Percentiles rank a stretch among this genome's conserved stretches.
Evolutionary conservation across 2,888 invertebrate genomes (phyloP).

Genomic region (Arge pagana): DNA sequence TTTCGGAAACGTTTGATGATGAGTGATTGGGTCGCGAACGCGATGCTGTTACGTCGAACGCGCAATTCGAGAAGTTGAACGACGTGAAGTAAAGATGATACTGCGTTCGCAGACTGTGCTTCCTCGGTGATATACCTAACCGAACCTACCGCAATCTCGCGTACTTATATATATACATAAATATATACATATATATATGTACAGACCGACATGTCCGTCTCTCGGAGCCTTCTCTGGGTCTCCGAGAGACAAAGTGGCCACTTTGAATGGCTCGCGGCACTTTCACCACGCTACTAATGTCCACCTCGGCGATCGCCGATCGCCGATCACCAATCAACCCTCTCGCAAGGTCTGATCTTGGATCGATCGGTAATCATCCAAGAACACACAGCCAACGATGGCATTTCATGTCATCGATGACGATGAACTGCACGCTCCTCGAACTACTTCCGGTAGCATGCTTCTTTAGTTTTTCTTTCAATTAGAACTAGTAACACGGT

Average conservation of each 20-base stretch:
- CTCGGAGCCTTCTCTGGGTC: constrained; percentile 6
- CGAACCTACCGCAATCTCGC: background rate
- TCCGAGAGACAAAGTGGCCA: constrained; percentile 43
- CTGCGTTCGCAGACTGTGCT: constrained; percentile 44
- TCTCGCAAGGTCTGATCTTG: background rate
- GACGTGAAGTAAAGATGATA: constrained; percentile 48
- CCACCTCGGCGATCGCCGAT: background rate
- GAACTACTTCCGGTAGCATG: too few relatives aligned
- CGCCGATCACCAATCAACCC: background rate
- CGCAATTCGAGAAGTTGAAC: constrained; percentile 33
- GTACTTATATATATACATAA: too few relatives aligned
- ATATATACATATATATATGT: background rate
- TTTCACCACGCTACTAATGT: constrained; percentile 43
- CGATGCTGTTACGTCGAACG: too few relatives aligned
- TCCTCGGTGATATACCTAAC: constrained; percentile 45
- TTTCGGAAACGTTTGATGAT: too few relatives aligned
- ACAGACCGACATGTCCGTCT: background rate
- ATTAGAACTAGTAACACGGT: too few relatives aligned
- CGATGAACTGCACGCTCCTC: too few relatives aligned
- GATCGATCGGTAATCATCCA: background rate
- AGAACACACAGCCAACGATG: too few relatives aligned
- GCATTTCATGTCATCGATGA: too few relatives aligned
- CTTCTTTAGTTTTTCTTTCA: too few relatives aligned
- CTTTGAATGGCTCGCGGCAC: constrained; percentile 46
- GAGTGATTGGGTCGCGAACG: too few relatives aligned